Conservation (phyloP, 2,113 vertebrate genomes). For the Poeciliopsis turrubarensis region DNA sequence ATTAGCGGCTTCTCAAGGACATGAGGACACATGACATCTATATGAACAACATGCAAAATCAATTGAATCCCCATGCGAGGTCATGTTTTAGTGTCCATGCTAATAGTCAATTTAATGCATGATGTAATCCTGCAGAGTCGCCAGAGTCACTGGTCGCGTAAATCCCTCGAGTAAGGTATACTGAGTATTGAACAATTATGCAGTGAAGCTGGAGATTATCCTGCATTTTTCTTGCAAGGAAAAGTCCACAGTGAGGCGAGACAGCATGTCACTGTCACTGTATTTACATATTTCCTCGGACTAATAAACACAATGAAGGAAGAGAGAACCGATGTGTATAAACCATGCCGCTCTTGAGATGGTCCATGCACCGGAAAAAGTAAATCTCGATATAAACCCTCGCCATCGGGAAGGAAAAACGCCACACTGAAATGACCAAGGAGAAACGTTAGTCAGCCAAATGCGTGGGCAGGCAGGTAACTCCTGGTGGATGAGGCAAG, state of each 20-base stretch:
- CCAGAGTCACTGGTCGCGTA: conserved; percentile 19
- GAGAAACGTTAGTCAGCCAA: conserved; percentile 32
- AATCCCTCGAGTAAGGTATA: conserved; percentile 25
- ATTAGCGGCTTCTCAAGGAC: conserved; percentile 50
- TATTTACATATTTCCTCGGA: conserved; percentile 70
- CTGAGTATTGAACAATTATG: conserved; percentile 56
- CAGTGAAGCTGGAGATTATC: conserved; percentile 25
- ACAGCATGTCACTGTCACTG: conserved; percentile 33
- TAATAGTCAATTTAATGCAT: conserved; percentile 28
- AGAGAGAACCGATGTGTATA: conserved; percentile 37
- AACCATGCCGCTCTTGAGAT: conserved; percentile 55
- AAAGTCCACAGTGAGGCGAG: conserved; percentile 27
- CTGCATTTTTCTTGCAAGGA: conserved; percentile 21
- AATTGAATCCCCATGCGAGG: conserved; percentile 11
- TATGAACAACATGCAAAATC: conserved; percentile 3
- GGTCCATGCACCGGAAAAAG: conserved; percentile 57
- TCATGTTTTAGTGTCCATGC: conserved; percentile 29
- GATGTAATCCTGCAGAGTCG: conserved; percentile 38
- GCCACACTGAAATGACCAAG: conserved; percentile 33
- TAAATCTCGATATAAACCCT: conserved; percentile 50
- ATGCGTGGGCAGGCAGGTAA: conserved; percentile 40
- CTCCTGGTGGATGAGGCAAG: conserved; percentile 36
- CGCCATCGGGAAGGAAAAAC: conserved; percentile 34
- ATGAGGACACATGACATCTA: neutral
- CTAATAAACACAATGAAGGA: conserved; percentile 66